These are phyloP conservation scores for Stegodyphus dumicola DNA, from an alignment of 1,140 invertebrate genomes.

Conservation along the genomic window DNA sequence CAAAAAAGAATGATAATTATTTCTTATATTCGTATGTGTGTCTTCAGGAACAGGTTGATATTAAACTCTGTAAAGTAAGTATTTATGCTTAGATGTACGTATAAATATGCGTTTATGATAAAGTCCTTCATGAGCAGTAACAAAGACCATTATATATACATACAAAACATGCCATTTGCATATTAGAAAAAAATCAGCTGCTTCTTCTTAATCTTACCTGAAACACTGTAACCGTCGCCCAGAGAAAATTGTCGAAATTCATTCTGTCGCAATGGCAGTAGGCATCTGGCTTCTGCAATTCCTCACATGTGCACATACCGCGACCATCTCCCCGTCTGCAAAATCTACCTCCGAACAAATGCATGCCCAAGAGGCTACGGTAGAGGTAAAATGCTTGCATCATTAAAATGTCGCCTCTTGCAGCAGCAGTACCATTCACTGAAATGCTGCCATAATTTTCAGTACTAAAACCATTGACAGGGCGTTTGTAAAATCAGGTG, in stretches of 20 bases:
- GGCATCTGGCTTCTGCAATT: constrained; percentile 85
- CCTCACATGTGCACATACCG: constrained; percentile 87
- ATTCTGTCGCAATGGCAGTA: constrained; percentile 92
- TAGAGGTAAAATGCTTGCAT: constrained; percentile 1
- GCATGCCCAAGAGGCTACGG: constrained; percentile 95
- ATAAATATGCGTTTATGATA: too few species aligned
- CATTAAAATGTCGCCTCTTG: neutral
- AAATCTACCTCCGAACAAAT: constrained; percentile 99
- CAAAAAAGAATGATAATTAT: neutral
- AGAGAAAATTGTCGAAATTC: constrained; percentile 97
- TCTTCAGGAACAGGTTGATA: too few species aligned
- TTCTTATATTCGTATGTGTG: too few species aligned
- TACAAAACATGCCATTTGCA: neutral
- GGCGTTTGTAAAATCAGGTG: neutral
- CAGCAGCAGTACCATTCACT: too few species aligned
- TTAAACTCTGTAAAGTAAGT: too few species aligned
- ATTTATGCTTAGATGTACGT: too few species aligned
- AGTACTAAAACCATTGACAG: neutral
- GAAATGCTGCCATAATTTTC: neutral
- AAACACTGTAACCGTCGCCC: constrained; percentile 95
- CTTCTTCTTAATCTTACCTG: constrained; percentile 77
- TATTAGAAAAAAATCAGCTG: neutral
- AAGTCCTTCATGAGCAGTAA: too few species aligned
- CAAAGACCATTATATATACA: neutral
- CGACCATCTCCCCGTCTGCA: constrained; percentile 82